phyloP scores from a whole-genome alignment of 2,888 invertebrate species.

The Cremastobaeus sp. region DNA sequence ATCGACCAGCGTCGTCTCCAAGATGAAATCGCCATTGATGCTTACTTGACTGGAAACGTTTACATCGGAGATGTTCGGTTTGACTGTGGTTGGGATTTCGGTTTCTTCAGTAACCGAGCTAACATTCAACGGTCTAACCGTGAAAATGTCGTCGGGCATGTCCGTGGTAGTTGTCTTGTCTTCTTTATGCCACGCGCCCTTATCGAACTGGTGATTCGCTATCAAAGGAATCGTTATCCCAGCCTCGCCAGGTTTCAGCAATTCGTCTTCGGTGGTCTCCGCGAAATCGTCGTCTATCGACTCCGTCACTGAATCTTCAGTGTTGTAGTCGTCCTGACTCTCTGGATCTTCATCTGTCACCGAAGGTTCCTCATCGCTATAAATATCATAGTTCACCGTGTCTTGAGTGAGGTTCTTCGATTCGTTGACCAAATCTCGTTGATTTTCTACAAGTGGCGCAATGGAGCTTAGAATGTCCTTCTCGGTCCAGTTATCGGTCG shows the following conservation, averaged over 20 bases:
- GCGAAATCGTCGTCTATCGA: slow-evolving; percentile 67
- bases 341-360: slow-evolving; percentile 46
- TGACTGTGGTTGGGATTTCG: slow-evolving; percentile 53
- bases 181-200: slow-evolving; percentile 31
- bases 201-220: slow-evolving; percentile 44
- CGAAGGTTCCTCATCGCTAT: slow-evolving; percentile 61
- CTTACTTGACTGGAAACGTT: slow-evolving; percentile 70
- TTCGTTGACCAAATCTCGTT: slow-evolving; percentile 10
- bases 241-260: slow-evolving; percentile 72
- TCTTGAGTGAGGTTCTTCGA: slow-evolving; percentile 26
- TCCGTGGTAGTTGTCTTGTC: slow-evolving; percentile 21
- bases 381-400: slow-evolving; percentile 50
- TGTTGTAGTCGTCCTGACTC: slow-evolving; percentile 61
- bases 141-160: slow-evolving; percentile 17
- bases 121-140: slow-evolving; percentile 10
- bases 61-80: slow-evolving; percentile 60
- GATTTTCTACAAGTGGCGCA: slow-evolving; percentile 27
- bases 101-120: slow-evolving; percentile 17
- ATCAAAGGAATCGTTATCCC: slow-evolving; percentile 68
- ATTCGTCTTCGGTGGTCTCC: slow-evolving; percentile 69
- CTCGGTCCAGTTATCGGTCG: slow-evolving; percentile 55
- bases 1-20: slow-evolving; percentile 70
- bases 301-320: slow-evolving; percentile 59
- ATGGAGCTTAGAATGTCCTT: slow-evolving; percentile 61
- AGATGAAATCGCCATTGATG: slow-evolving; percentile 69